Evolutionary conservation across 2,797 vertebrate genomes (phyloP).

Genomic region (Paratrypauchen microcephalus): DNA sequence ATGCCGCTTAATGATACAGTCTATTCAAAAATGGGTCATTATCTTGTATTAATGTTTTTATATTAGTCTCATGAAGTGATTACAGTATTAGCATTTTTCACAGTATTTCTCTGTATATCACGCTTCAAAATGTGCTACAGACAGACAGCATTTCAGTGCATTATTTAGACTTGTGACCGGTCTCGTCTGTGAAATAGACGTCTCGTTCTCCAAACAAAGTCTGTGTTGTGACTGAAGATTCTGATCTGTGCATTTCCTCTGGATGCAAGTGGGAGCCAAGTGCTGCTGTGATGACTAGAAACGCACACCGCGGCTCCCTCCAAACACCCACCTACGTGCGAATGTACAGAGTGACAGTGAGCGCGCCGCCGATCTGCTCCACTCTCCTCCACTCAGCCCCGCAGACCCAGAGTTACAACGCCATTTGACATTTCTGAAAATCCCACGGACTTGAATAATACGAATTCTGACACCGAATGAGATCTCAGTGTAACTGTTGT

Average conservation of each 20-base stretch:
- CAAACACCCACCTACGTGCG: no score
- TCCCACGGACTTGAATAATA: not conserved
- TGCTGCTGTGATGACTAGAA: slow-evolving; percentile 55
- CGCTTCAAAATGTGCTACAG: no score
- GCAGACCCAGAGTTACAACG: not conserved
- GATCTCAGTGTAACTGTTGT: not conserved
- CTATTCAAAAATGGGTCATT: no score
- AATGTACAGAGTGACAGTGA: no score
- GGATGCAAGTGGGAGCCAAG: slow-evolving; percentile 19
- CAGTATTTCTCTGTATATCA: no score
- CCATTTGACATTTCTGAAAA: slow-evolving; percentile 4
- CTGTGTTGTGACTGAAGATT: not conserved
- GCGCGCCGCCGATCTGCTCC: not conserved
- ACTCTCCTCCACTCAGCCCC: slow-evolving; percentile 1
- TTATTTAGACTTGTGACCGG: no score
- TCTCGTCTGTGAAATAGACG: no score
- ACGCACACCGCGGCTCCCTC: not conserved
- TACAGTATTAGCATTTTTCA: no score
- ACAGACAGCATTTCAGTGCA: no score
- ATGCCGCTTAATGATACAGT: no score
- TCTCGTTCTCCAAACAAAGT: not conserved
- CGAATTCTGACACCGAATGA: not conserved
- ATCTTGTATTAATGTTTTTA: no score
- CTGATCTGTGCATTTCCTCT: slow-evolving; percentile 28
- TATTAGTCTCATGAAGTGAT: no score